phyloP scores from a whole-genome alignment of 2,113 vertebrate genomes.

The Oncorhynchus kisutch region DNA sequence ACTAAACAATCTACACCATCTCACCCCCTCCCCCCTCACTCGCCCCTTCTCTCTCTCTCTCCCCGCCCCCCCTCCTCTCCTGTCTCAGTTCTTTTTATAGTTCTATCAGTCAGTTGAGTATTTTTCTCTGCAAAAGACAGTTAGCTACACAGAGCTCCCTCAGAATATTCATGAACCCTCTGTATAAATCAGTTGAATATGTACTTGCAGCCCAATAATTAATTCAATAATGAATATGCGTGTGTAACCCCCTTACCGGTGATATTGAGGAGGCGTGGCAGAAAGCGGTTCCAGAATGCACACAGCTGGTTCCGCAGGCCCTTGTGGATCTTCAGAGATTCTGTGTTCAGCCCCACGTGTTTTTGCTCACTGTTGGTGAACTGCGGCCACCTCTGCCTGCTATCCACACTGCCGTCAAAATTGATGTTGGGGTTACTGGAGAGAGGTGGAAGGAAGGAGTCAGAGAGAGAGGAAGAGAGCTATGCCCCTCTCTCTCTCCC shows the following conservation, averaged over 20 bases:
- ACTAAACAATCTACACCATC: no score
- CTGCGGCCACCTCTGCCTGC: slow-evolving; percentile 76
- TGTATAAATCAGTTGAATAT: not conserved
- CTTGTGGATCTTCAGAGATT: slow-evolving; percentile 74
- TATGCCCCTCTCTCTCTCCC: no score
- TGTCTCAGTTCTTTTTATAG: not conserved
- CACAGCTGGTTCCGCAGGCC: slow-evolving; percentile 86
- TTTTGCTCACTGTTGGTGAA: slow-evolving; percentile 80
- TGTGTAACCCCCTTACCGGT: slow-evolving; percentile 74
- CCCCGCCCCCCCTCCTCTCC: no score
- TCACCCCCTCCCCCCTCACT: no score
- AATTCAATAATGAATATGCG: not conserved
- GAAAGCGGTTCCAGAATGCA: slow-evolving; percentile 89
- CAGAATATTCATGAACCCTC: not conserved
- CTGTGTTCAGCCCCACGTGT: slow-evolving; percentile 79
- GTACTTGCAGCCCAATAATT: not conserved
- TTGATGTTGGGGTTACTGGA: slow-evolving; percentile 83
- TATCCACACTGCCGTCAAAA: slow-evolving; percentile 69
- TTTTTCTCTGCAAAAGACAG: not conserved
- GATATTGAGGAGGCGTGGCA: slow-evolving; percentile 88
- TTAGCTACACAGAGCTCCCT: not conserved
- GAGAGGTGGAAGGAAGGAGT: not conserved
- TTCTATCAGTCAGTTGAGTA: no score
- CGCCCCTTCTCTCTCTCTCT: no score
- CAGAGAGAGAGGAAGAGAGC: no score